Evolutionary conservation across 2,797 vertebrate species (phyloP), one percentile per base, ranked within the genome.

Genomic region (Onychomys leucogaster): DNA sequence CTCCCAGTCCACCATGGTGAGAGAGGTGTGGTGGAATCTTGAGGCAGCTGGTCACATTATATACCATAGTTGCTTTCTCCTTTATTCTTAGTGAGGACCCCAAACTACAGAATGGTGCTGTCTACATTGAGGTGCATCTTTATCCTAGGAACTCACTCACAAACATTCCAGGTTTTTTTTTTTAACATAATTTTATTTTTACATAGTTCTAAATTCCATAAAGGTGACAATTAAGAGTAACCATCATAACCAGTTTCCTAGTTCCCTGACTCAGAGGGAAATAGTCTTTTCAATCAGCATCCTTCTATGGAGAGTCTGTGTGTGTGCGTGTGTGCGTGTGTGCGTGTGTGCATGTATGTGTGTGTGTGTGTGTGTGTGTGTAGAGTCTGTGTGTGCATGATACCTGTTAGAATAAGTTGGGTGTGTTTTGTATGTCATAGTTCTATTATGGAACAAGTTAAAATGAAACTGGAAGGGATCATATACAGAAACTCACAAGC

Each of bases 231-330:
- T 84, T 61, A 63, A 84, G 14, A 65, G 41, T 65, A 63, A 11
- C 59, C 10, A 65, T 84, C 16, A 84, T 11, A 14, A 76, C 41
- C 21, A 52, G 32, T 91, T 32, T 16, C 16, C 37, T 7, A 43
- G 59, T 71, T 17, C 37, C 94, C 34, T 91, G 67, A 52, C 34
- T 37, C n/a, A 81, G 78, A 94, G n/a, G 37, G 5, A 43, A 67
- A 34, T 41, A 84, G 93, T 88, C 49, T 89, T 89, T 90, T 77
- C n/a, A 81, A 9, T 89, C 84, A 83, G 37, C 41, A 63, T 71
- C 9, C 14, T 69, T 49, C 57, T 63, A 1, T 71, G 89, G 32
- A 88, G 41, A 59, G 61, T 84, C 55, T 84, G 11, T 13, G 11
- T 52, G 12, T 52, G 12, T 52, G 12, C 14, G 49, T 52, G 49